Evolutionary conservation across 1,140 invertebrate species (phyloP), one percentile per base, ranked within the genome.

Genomic region (Pogonognathellus flavescens): DNA sequence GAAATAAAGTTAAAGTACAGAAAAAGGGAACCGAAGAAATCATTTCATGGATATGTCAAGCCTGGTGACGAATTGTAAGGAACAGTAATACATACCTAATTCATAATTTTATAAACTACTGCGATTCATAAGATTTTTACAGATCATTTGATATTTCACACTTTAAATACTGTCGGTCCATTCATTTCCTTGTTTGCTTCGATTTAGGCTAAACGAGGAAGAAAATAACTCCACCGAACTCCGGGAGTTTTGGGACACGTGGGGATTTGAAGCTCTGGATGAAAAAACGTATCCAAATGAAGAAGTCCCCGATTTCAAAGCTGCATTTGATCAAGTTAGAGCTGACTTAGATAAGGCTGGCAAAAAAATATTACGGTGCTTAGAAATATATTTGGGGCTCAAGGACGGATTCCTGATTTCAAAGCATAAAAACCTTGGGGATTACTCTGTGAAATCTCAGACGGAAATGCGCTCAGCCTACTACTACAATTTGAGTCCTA

Each of bases 371-470:
- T 53, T 85, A 10, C 5, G 18, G 0, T 82, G 76, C 41, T 31
- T 66, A 13, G 76, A 8, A 1, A 81, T 53, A 22, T 82, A 82
- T 31, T 70, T 85, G 57, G 52, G 66, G 53, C 14, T 85, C 5
- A 41, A 85, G 18, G 86, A 87, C 7, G 60, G 10, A 66, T 82
- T 82, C n/a, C 85, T 87, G 18, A 14, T 87, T 6, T 84, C 85
- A 18, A 31, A 49, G 10, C 86, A 87, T 76, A 11, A 14, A 50
- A 49, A 31, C 16, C 76, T 87, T 0, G 84, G 80, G 5, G 52
- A 84, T 31, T 2, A 0, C 2, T 7, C 11, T 3, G 31, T 84
- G 0, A 22, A 18, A n/a, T 84, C 84, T 16, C 86, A 85, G 55
- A 84, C 84, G 8, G 50, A 60, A 7, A 52, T 87, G 14, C 25